These are phyloP conservation scores for Rhinichthys klamathensis DNA, from an alignment of 2,113 vertebrate genomes.

Conservation along the genomic window DNA sequence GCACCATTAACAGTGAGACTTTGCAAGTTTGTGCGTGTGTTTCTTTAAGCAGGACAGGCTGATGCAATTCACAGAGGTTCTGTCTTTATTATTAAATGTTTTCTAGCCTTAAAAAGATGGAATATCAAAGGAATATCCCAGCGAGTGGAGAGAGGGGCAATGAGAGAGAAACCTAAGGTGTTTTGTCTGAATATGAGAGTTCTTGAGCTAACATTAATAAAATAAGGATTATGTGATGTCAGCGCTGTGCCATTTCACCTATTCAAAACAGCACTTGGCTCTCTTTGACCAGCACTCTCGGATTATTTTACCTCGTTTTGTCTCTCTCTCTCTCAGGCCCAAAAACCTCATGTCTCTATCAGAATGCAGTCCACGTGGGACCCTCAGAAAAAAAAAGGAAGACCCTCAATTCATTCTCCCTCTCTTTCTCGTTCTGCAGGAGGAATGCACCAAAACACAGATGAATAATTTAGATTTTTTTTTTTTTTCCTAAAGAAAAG, in stretches of 20 bases:
- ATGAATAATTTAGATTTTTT: slow-evolving; percentile 74
- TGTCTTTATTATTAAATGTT: slow-evolving; percentile 45
- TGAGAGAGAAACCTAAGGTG: slow-evolving; percentile 16
- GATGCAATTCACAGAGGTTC: slow-evolving; percentile 34
- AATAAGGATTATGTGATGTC: slow-evolving; percentile 70
- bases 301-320: slow-evolving; percentile 11
- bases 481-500: slow-evolving; percentile 63
- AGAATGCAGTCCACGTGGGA: not conserved
- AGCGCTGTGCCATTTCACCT: slow-evolving; percentile 62
- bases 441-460: slow-evolving; percentile 71
- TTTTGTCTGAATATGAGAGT: slow-evolving; percentile 53
- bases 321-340: not conserved
- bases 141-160: slow-evolving; percentile 4
- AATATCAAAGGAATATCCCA: slow-evolving; percentile 43
- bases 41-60: slow-evolving; percentile 19
- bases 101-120: slow-evolving; percentile 10
- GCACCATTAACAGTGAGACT: not conserved
- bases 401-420: slow-evolving; percentile 15
- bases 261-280: slow-evolving; percentile 16
- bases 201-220: slow-evolving; percentile 75
- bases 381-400: slow-evolving; percentile 4
- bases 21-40: not conserved
- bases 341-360: not conserved
- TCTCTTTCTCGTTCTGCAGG: slow-evolving; percentile 32
- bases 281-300: not conserved